These are phyloP conservation scores for Macrobrachium rosenbergii DNA, from an alignment of 1,140 invertebrate species.

Conservation along the genomic window DNA sequence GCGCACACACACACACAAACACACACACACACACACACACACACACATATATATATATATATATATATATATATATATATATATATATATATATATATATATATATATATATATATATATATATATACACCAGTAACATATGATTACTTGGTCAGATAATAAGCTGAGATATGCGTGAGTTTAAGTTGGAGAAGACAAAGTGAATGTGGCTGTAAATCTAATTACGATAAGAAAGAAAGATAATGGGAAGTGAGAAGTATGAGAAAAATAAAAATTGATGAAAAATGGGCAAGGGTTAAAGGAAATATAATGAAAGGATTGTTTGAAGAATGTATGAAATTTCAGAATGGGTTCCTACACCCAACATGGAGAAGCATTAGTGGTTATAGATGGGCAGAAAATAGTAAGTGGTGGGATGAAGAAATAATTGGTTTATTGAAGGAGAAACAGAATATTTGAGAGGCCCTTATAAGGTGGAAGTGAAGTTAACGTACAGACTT, in stretches of 20 bases:
- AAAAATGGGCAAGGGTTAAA: too few species aligned
- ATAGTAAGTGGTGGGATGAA: background rate
- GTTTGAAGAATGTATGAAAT: too few species aligned
- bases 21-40: too few species aligned
- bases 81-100: background rate
- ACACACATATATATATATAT: background rate
- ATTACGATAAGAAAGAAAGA: background rate
- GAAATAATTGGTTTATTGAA: background rate
- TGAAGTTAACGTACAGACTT: too few species aligned
- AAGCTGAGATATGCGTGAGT: background rate
- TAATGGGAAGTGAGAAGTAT: background rate
- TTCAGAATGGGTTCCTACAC: too few species aligned
- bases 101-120: background rate
- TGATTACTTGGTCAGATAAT: too few species aligned
- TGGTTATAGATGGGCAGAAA: too few species aligned
- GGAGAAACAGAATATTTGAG: background rate
- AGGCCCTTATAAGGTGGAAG: too few species aligned
- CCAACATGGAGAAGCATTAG: too few species aligned
- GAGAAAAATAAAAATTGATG: background rate
- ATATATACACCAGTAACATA: background rate
- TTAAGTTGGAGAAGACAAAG: background rate
- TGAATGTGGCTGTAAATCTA: too few species aligned
- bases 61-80: background rate
- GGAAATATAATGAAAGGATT: too few species aligned
- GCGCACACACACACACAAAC: too few species aligned